phyloP scores from a whole-genome alignment of 2,888 invertebrate genomes.

The Drosophila anomalata region DNA sequence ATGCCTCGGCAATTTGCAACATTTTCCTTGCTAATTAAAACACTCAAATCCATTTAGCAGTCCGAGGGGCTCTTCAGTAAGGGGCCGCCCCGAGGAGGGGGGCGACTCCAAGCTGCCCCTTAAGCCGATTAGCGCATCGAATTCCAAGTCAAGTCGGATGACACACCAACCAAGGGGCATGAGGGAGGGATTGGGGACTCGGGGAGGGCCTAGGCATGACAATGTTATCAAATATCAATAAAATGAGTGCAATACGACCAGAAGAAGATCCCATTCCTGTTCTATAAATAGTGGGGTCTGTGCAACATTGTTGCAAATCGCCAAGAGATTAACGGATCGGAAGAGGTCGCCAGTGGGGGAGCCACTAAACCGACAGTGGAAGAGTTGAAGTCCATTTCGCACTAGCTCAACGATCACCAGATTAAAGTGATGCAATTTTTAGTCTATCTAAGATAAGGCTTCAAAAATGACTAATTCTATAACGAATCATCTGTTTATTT shows the following conservation, averaged over 20 bases:
- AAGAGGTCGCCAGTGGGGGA: slow-evolving; percentile 9
- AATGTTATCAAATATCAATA: slow-evolving; percentile 76
- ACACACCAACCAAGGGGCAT: background rate
- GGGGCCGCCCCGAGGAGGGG: background rate
- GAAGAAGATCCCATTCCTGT: slow-evolving; percentile 21
- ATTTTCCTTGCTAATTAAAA: slow-evolving; percentile 75
- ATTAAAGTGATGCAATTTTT: background rate
- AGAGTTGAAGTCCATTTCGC: slow-evolving; percentile 5
- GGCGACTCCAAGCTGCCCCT: slow-evolving; percentile 37
- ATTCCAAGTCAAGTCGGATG: slow-evolving; percentile 41
- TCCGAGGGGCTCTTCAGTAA: slow-evolving; percentile 1
- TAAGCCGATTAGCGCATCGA: slow-evolving; percentile 69
- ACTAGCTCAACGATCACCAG: background rate
- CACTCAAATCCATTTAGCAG: slow-evolving; percentile 72
- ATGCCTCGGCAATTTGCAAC: slow-evolving; percentile 51
- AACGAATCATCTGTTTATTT: background rate
- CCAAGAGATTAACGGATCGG: slow-evolving; percentile 62
- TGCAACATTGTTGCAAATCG: slow-evolving; percentile 66
- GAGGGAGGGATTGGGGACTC: background rate
- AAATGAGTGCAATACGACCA: slow-evolving; percentile 44
- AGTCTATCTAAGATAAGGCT: background rate
- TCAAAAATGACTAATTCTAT: background rate
- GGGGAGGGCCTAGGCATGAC: slow-evolving; percentile 46
- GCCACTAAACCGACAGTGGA: background rate
- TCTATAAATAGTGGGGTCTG: slow-evolving; percentile 52